phyloP scores from a whole-genome alignment of 2,888 invertebrate species.

The Sturmia bella region DNA sequence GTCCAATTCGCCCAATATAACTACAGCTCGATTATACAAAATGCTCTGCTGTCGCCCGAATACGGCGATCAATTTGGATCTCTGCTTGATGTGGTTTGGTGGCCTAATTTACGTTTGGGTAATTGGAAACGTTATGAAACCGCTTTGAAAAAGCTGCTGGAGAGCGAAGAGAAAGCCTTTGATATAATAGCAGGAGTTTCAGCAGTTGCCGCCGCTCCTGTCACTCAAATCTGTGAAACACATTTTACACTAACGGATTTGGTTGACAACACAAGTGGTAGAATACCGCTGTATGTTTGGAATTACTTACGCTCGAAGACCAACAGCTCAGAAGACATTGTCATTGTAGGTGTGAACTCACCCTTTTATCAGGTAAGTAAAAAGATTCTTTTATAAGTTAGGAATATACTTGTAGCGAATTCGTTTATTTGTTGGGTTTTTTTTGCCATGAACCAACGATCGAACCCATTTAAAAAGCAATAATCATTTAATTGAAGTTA shows the following conservation, averaged over 20 bases:
- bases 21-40: constrained; percentile 29
- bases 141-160: constrained; percentile 40
- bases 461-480: no score
- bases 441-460: no score
- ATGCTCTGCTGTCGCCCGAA: not conserved
- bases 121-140: constrained; percentile 61
- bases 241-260: constrained; percentile 15
- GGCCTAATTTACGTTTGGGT: constrained; percentile 56
- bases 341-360: constrained; percentile 64
- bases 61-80: constrained; percentile 30
- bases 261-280: not conserved
- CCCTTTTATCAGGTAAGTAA: constrained; percentile 58
- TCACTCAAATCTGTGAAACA: not conserved
- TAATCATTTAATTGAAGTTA: no score
- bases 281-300: constrained; percentile 65
- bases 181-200: constrained; percentile 59
- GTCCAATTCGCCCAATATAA: constrained; percentile 2
- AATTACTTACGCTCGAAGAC: constrained; percentile 47
- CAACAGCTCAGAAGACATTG: constrained; percentile 35
- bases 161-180: constrained; percentile 15
- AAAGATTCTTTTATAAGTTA: not conserved
- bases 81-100: constrained; percentile 59
- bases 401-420: not conserved
- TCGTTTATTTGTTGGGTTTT: constrained; percentile 19
- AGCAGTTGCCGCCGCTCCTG: not conserved